Base-by-base conservation (phyloP, 2,888 invertebrate species). In the Clistopyga incitator region DNA sequence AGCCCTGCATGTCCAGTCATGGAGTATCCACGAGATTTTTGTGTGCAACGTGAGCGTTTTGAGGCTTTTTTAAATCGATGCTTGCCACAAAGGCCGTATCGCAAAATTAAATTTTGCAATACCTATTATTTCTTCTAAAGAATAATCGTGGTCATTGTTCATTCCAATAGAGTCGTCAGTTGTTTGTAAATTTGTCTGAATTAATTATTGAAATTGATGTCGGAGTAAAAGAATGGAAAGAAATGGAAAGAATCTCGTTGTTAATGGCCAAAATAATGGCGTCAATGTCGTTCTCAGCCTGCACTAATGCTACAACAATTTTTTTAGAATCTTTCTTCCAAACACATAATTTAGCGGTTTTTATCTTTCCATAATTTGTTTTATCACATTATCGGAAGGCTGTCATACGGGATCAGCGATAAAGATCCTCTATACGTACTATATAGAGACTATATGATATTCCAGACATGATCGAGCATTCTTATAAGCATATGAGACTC, bases 361-460 rank as follows among this genome's bases (percentile, higher is more conserved):
- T 64, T 42, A 20, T 20, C 42, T 64, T 38, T 18, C 1, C 18
- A 11, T 42, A 11, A 6, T 42, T 42, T 38, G 38, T 64, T 64
- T 38, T 38, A 0, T 18, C 38, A 18, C 20, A 11, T 18, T 64
- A 64, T 61, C 8, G 10, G n/a, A 61, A 61, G 18, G 34, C n/a
- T 61, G 61, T 61, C 61, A n/a, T 34, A 61, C 61, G 38, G 61
- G 38, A 38, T 61, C 59, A 34, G 34, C 59, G 34, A 61, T 61
- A 61, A 34, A 61, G 59, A 61, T 61, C 59, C 34, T 61, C 34
- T 20, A 38, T 64, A 64, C 38, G 38, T 64, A 64, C 20, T 64
- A 64, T 42, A 64, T 64, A 64, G 64, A 64, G 64, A 64, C 20
- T 64, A 64, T 64, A 64, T 38, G 64, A 64, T 64, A 64, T 64